phyloP scores from a whole-genome alignment of 1,140 invertebrate species.

The Drosophila yakuba region DNA sequence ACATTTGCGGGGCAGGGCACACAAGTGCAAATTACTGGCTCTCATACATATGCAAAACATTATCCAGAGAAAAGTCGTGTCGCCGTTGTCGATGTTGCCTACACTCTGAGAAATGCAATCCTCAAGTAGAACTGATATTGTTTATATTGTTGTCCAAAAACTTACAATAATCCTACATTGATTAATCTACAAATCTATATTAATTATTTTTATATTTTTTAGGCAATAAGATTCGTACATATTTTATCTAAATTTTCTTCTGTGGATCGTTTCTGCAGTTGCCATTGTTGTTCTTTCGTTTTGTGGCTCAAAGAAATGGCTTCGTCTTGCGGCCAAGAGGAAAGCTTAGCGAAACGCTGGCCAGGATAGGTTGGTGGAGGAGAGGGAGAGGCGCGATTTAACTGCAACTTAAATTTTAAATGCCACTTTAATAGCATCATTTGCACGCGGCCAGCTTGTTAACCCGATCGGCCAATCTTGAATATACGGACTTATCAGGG shows the following conservation, averaged over 20 bases:
- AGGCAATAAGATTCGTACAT: no score
- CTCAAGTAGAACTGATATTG: neutral
- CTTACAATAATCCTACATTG: no score
- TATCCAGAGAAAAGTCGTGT: constrained; percentile 64
- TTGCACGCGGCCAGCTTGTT: constrained; percentile 77
- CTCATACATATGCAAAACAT: constrained; percentile 74
- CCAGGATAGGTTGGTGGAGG: neutral
- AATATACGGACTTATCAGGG: neutral
- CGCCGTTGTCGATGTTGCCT: constrained; percentile 44
- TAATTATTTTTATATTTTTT: no score
- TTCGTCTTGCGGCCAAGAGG: constrained; percentile 44
- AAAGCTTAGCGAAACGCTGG: constrained; percentile 4
- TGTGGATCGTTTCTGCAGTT: constrained; percentile 11
- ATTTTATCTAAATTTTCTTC: no score
- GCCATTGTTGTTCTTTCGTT: constrained; percentile 53
- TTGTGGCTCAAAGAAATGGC: constrained; percentile 40
- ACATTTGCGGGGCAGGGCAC: constrained; percentile 13
- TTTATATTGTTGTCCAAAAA: neutral
- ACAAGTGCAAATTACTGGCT: constrained; percentile 73
- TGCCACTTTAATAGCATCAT: constrained; percentile 82
- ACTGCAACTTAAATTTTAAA: constrained; percentile 80
- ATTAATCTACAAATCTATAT: no score
- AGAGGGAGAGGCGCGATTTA: constrained; percentile 42
- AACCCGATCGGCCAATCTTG: constrained; percentile 36
- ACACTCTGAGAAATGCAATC: neutral